These are phyloP conservation scores for Chaenocephalus aceratus DNA, from an alignment of 2,113 vertebrate genomes.

Conservation along the genomic window DNA sequence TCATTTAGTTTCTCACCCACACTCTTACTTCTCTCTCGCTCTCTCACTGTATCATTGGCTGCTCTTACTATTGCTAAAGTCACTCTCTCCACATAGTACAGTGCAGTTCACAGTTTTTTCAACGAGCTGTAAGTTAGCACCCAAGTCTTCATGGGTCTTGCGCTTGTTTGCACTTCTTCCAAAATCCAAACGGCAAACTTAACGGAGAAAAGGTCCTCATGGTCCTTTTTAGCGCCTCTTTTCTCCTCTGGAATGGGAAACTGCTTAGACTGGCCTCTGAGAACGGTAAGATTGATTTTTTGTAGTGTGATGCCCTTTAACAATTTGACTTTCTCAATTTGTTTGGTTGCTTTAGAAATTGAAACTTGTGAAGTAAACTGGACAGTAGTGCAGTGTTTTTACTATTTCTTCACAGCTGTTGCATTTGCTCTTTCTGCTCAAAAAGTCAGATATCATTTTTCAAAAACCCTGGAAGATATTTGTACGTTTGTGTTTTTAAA, in stretches of 20 bases:
- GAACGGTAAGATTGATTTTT: conserved; percentile 85
- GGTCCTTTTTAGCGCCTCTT: conserved; percentile 75
- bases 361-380: background rate
- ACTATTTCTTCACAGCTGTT: background rate
- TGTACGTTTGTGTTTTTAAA: background rate
- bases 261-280: conserved; percentile 92
- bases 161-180: conserved; percentile 82
- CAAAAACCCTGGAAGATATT: background rate
- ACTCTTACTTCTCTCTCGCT: conserved; percentile 6
- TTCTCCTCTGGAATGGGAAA: conserved; percentile 89
- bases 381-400: background rate
- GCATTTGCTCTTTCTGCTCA: background rate
- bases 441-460: background rate
- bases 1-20: conserved; percentile 31
- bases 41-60: background rate
- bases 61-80: background rate
- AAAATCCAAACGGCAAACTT: conserved; percentile 74
- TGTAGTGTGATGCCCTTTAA: background rate
- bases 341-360: conserved; percentile 13
- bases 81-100: background rate
- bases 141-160: conserved; percentile 78
- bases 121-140: conserved; percentile 23
- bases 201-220: conserved; percentile 81
- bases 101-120: conserved; percentile 14
- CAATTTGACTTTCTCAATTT: background rate